Conservation (phyloP, 2,888 invertebrate species). For the Lasioglossum villosulum region DNA sequence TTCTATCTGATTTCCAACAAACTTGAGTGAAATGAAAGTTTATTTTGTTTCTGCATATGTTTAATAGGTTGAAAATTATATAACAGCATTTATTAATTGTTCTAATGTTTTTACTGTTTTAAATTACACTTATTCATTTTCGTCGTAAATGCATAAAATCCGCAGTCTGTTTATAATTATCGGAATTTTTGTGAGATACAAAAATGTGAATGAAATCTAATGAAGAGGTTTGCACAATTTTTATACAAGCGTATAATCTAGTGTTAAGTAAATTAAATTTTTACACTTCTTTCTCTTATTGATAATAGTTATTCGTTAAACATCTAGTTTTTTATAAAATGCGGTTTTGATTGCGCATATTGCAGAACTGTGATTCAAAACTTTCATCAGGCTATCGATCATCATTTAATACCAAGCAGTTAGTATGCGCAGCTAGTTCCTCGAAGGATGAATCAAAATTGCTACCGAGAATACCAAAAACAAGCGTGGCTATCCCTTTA, state of each 20-base stretch:
- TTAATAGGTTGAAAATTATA: too few species aligned
- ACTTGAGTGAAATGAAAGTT: too few species aligned
- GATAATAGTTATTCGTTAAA: background rate
- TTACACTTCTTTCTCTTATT: background rate
- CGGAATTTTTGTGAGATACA: background rate
- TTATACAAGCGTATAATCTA: background rate
- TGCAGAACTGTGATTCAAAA: conserved; percentile 28
- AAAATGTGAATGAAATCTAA: background rate
- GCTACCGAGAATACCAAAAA: conserved; percentile 28
- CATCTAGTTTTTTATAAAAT: conserved; percentile 20
- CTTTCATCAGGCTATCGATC: conserved; percentile 50
- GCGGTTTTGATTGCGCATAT: background rate
- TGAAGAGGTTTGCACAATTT: background rate
- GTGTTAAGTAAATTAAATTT: background rate
- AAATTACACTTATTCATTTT: too few species aligned
- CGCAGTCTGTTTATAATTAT: background rate
- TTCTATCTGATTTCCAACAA: too few species aligned
- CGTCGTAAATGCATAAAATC: too few species aligned
- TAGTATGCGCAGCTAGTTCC: conserved; percentile 49
- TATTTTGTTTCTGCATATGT: too few species aligned
- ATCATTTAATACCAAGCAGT: conserved; percentile 43
- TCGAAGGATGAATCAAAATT: conserved; percentile 51
- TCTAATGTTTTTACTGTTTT: too few species aligned
- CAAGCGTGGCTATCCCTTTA: conserved; percentile 26
- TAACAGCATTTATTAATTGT: too few species aligned